Evolutionary conservation across 2,797 vertebrate genomes (phyloP).

Genomic region (Phoeniculus purpureus): DNA sequence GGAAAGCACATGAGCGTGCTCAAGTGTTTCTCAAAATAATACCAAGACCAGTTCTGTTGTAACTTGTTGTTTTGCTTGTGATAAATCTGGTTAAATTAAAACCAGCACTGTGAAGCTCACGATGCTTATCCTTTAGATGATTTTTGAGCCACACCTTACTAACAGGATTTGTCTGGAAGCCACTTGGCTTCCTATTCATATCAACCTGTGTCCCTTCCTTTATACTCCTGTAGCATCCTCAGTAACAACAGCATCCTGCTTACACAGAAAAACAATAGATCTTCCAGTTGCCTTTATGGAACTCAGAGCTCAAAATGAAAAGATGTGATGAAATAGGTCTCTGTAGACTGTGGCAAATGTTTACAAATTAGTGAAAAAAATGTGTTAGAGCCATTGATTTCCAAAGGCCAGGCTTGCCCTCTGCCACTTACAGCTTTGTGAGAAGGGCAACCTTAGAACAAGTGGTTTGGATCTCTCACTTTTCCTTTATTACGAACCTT

Average conservation of each 20-base stretch:
- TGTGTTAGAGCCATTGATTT: background rate
- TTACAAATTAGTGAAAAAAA: background rate
- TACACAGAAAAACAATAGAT: background rate
- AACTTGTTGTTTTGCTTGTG: background rate
- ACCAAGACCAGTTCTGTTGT: background rate
- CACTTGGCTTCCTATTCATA: slow-evolving; percentile 38
- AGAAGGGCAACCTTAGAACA: background rate
- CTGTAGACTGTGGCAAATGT: background rate
- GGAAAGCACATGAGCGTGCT: background rate
- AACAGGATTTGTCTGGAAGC: slow-evolving; percentile 27
- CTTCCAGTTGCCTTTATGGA: background rate
- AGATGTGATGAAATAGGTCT: background rate
- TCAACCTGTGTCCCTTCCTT: background rate
- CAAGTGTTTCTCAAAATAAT: background rate
- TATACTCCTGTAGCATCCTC: background rate
- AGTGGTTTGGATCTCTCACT: background rate
- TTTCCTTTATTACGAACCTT: background rate
- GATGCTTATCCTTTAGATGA: background rate
- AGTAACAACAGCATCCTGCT: background rate
- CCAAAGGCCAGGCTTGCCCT: background rate
- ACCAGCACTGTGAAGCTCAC: background rate
- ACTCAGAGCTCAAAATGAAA: background rate
- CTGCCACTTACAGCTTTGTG: background rate
- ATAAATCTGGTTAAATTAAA: background rate
- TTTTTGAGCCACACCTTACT: slow-evolving; percentile 36